Base-by-base conservation (phyloP, 2,797 vertebrate species). In the Atherinosoma microstoma region DNA sequence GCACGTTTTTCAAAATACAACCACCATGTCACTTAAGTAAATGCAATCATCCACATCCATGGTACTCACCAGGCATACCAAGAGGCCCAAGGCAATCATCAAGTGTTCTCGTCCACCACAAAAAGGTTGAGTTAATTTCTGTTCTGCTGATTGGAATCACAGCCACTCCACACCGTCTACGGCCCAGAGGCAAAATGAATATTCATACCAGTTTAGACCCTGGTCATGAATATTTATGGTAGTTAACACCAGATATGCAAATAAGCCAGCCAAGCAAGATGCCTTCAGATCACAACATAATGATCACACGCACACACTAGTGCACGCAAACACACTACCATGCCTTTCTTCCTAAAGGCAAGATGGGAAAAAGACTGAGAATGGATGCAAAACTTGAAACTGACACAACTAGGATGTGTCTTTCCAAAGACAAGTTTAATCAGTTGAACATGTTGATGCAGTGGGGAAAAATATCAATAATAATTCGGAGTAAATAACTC, bases 241-340 rank as follows among this genome's bases (percentile, higher is more conserved):
- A 60, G 77, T 85, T 90, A 88, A 90, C 88, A 87, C 89, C 80
- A 85, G 70, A 90, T 88, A 92, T 86, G 87, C 84, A 90, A 86
- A 92, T 83, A 40, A 76, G 78, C 67, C 67, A 81, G 79, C 76
- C 79, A 83, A 85, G 84, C 86, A 86, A 92, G 91, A 92, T 92
- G 90, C 89, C 89, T 85, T 85, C 74, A 84, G 82, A 91, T 91
- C 82, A 79, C 75, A 74, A 89, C 85, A 82, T 90, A 79, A 90
- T 88, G 83, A 91, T 89, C 83, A 77, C 81, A 83, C 80, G 74
- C 69, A 75, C 34, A 11, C 1, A 49, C 40, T 42, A 5, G 20
- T 63, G 54, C 63, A 45, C 29, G 45, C 29, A 18, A 30, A 54
- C 58, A 69, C 57, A 38, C 51, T 24, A 47, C 64, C 63, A 75